phyloP scores from a whole-genome alignment of 2,797 vertebrate genomes.

The Podargus strigoides region DNA sequence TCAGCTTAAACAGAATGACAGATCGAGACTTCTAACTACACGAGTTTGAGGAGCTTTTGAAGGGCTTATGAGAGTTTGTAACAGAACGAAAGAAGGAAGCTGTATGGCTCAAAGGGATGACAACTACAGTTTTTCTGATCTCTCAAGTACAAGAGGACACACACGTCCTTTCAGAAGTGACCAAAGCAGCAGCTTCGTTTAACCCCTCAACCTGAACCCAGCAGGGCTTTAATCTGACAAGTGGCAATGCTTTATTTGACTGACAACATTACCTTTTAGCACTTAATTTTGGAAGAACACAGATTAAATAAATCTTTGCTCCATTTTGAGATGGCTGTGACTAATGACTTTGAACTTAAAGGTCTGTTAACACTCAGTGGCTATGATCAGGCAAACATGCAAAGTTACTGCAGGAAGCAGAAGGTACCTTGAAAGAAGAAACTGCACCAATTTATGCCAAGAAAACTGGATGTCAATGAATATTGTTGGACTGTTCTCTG shows the following conservation, averaged over 20 bases:
- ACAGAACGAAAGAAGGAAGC: not conserved
- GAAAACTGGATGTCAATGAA: not conserved
- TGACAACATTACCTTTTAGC: not conserved
- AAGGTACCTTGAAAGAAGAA: constrained; percentile 19
- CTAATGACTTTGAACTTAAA: not conserved
- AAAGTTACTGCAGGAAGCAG: not conserved
- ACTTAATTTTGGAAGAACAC: not conserved
- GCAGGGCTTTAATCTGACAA: not conserved
- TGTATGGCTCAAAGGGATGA: not conserved
- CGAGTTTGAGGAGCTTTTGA: not conserved
- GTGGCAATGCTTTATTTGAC: not conserved
- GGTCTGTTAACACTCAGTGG: not conserved
- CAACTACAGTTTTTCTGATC: not conserved
- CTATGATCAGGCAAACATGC: not conserved
- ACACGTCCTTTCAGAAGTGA: not conserved
- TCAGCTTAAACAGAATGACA: not conserved
- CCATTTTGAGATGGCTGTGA: not conserved
- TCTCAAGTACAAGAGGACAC: not conserved
- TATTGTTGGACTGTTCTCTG: not conserved
- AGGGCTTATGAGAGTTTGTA: not conserved
- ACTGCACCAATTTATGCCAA: not conserved
- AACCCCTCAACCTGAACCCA: not conserved
- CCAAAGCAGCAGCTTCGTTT: not conserved
- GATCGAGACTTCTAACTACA: not conserved
- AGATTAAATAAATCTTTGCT: not conserved